These are phyloP conservation scores for Coleophora deauratella DNA, from an alignment of 2,888 invertebrate species.

Conservation along the genomic window DNA sequence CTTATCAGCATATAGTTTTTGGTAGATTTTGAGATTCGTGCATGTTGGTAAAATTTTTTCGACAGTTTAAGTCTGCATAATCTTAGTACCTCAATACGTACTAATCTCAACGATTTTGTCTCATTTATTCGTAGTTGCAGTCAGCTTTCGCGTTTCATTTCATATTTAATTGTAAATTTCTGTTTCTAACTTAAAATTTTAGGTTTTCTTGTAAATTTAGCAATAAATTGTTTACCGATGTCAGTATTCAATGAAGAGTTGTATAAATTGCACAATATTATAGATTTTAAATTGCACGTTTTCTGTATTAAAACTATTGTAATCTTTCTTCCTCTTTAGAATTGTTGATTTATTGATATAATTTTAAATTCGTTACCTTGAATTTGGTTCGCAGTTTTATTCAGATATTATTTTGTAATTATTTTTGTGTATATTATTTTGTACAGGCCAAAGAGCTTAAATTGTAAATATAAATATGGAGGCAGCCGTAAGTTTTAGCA, in stretches of 20 bases:
- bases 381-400: constrained; percentile 56
- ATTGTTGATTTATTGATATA: constrained; percentile 53
- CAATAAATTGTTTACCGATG: constrained; percentile 44
- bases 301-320: constrained; percentile 35
- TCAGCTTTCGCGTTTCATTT: background rate
- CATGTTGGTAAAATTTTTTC: too few relatives aligned
- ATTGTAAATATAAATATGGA: constrained; percentile 55
- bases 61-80: too few relatives aligned
- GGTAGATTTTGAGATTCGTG: too few relatives aligned
- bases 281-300: constrained; percentile 18
- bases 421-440: constrained; percentile 53
- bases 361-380: constrained; percentile 66
- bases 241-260: constrained; percentile 38
- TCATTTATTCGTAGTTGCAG: too few relatives aligned
- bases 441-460: constrained; percentile 72
- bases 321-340: constrained; percentile 46
- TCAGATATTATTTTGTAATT: constrained; percentile 33
- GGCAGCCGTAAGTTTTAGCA: constrained; percentile 49
- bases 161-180: constrained; percentile 5
- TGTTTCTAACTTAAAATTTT: constrained; percentile 13
- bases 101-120: too few relatives aligned
- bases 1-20: too few relatives aligned
- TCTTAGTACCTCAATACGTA: too few relatives aligned
- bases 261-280: constrained; percentile 14
- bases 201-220: constrained; percentile 34